Evolutionary conservation across 2,113 vertebrate genomes (phyloP), one percentile per base, ranked within the genome.

Genomic region (Dasyornis broadbenti): DNA sequence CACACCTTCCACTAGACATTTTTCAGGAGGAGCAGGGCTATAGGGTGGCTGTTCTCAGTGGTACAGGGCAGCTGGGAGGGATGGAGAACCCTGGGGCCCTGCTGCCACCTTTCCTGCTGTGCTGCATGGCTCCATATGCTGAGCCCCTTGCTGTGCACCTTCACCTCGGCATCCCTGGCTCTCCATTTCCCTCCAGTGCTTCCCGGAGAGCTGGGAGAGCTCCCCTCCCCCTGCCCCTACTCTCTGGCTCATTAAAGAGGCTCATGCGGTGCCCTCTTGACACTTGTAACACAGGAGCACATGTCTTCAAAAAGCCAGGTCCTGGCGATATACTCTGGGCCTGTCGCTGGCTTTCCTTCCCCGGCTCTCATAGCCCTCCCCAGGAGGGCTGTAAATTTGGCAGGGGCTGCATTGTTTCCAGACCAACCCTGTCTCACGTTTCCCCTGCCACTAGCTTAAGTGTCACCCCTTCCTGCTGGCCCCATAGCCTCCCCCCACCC

Each of bases 331-430:
- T 90, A 49, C 81, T 82, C 75, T 26, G 68, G 49, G 86, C 30
- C 44, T 30, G 84, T n/a, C 0, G 11, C 85, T 49, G 57, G 19
- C 39, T 94, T 93, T 60, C 65, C 60, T 95, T 92, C 15, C 64
- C 82, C 31, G 19, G 45, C 75, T 94, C 83, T 87, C 56, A 63
- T 33, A 71, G 37, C 44, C 75, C 28, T 77, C 31, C 64, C 45
- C 68, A 35, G 71, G n/a, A 72, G 56, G 53, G 75, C 57, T 92
- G 47, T 95, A 88, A 92, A 95, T 94, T 66, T 76, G 68, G 71
- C 66, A 94, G 88, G 87, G 86, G 73, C 92, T 60, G 75, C 76
- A 71, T 90, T 75, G 85, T 86, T 95, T 97, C 96, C 96, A 95
- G 89, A 83, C 39, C 64, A 71, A 15, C 52, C 26, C 31, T 26